Conservation (phyloP, 2,113 vertebrate species). For the Myotis davidii region DNA sequence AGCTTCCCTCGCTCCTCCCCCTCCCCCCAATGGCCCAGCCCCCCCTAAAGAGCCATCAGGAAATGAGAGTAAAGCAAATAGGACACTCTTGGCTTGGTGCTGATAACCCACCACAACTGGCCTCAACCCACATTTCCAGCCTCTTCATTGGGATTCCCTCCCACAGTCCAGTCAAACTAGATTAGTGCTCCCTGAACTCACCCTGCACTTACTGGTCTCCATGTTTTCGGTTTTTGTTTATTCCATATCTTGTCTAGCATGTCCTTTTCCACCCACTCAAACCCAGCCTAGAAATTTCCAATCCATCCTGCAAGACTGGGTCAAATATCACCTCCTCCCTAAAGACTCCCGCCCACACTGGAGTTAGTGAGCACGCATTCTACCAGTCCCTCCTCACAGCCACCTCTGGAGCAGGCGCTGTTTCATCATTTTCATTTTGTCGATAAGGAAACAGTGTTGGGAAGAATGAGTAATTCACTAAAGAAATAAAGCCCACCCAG, state of each 20-base stretch:
- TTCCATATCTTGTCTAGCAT: not conserved
- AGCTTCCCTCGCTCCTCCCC: not conserved
- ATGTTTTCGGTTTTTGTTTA: slow-evolving; percentile 37
- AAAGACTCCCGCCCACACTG: not conserved
- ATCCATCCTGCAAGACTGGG: not conserved
- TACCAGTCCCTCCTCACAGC: not conserved
- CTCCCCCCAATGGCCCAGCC: not conserved
- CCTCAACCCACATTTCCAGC: not conserved
- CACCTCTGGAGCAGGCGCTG: not conserved
- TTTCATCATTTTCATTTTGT: not conserved
- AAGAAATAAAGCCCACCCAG: not conserved
- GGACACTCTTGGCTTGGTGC: not conserved
- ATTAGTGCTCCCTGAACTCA: not conserved
- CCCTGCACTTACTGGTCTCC: not conserved
- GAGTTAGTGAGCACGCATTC: not conserved
- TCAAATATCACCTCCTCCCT: not conserved
- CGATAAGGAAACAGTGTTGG: not conserved
- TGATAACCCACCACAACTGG: not conserved
- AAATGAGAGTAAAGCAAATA: not conserved
- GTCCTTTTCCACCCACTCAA: slow-evolving; percentile 27
- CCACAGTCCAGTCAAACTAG: not conserved
- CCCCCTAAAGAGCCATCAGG: not conserved
- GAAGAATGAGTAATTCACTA: not conserved
- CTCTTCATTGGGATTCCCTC: not conserved
- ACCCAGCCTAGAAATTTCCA: slow-evolving; percentile 41